Evolutionary conservation across 2,888 invertebrate species (phyloP), one percentile per base, ranked within the genome.

Genomic region (Mechanitis mazaeus): DNA sequence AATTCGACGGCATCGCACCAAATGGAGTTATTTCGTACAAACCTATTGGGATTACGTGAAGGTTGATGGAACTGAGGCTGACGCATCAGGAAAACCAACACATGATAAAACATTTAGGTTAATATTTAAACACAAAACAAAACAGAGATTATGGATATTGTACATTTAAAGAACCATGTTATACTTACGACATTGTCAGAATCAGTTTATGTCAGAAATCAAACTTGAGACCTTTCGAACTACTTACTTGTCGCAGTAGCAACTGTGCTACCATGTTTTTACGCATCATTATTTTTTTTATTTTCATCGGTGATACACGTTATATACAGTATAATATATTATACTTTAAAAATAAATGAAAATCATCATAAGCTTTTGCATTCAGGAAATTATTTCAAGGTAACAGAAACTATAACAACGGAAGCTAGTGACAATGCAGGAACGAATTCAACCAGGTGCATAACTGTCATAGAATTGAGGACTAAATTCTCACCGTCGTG

Each of bases 1-100:
- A 78, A 80, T 80, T 79, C 79, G 71, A 45, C 56, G 64, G 60
- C 69, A 70, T 70, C 64, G 74, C 72, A 72, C 68, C 68, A 68
- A 78, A 76, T 74, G 72, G 74, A 73, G 72, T 73, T 71, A 68
- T 73, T 70, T 70, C 20, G 70, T 71, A 70, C 66, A 64, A 74
- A 66, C 68, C 80, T 71, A 64, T 58, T 47, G 75, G 78, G 77
- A 75, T 61, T 68, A 63, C 55, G 63, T 46, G 56, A 33, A 60
- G 54, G 50, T 57, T 42, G 62, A 33, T 59, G 56, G 56, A 50
- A 57, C 56, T 45, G 56, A 35, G 42, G 56, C 53, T 56, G 47
- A 54, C 54, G 56, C 45, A 54, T n/a, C 47, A 4, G 50, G 42
- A 42, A 42, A 9, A 1, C 50, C 50, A 7, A 11, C 11, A 31